Percentiles rank a stretch among this genome's conserved stretches.
phyloP scores from a whole-genome alignment of 2,888 invertebrate genomes.

The Drosophila mulleri region DNA sequence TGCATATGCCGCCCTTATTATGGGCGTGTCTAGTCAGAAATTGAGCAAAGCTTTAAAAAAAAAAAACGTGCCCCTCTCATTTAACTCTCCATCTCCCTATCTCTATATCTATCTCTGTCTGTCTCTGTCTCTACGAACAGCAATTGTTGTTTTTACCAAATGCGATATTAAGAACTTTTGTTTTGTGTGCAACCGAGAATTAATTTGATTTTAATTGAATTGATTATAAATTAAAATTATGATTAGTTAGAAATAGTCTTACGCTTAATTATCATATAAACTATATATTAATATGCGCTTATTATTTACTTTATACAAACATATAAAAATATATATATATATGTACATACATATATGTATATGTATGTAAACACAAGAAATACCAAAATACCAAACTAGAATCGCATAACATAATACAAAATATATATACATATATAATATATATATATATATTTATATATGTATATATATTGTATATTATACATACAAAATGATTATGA shows the following conservation, averaged over 20 bases:
- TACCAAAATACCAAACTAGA: conserved; percentile 10
- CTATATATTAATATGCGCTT: conserved; percentile 62
- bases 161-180: conserved; percentile 63
- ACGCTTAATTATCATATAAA: conserved; percentile 63
- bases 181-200: conserved; percentile 63
- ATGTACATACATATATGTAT: conserved; percentile 22
- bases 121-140: conserved; percentile 25
- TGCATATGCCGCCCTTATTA: neutral
- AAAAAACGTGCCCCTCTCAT: too few species aligned
- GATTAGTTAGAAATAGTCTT: conserved; percentile 59
- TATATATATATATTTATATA: conserved; percentile 26
- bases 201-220: conserved; percentile 66
- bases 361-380: conserved; percentile 16
- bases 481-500: conserved; percentile 49
- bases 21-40: conserved; percentile 36
- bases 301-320: conserved; percentile 42
- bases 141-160: conserved; percentile 60
- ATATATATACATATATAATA: conserved; percentile 5
- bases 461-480: conserved; percentile 22
- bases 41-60: neutral
- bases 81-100: neutral
- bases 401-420: conserved; percentile 7
- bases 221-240: conserved; percentile 60
- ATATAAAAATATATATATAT: conserved; percentile 32
- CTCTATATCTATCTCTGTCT: neutral